A percentile compares a stretch with the other conserved stretches of the same genome.
phyloP scores from a whole-genome alignment of 2,888 invertebrate genomes.

The Pammene fasciana region DNA sequence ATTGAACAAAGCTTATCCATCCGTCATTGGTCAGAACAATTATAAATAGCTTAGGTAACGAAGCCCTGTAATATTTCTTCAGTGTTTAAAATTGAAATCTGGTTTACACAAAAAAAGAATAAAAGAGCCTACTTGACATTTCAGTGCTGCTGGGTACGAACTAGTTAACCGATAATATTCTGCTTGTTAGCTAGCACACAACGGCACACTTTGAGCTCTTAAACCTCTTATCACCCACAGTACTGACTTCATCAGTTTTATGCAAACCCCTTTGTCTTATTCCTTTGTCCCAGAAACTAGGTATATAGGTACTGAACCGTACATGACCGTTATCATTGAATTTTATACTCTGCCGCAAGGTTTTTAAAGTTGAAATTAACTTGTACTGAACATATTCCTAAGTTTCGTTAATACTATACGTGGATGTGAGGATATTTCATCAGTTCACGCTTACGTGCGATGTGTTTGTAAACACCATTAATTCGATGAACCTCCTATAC shows the following conservation, averaged over 20 bases:
- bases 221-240: not conserved
- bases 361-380: not conserved
- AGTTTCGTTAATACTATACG: not conserved
- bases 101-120: too few relatives aligned
- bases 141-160: too few relatives aligned
- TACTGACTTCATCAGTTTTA: not conserved
- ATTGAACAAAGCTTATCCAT: too few relatives aligned
- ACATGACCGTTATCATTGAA: not conserved
- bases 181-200: too few relatives aligned
- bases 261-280: not conserved
- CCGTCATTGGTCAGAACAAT: too few relatives aligned
- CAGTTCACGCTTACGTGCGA: conserved; percentile 1
- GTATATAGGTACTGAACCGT: not conserved
- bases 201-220: too few relatives aligned
- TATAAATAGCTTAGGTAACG: too few relatives aligned
- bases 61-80: too few relatives aligned
- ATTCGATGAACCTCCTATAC: not conserved
- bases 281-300: not conserved
- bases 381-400: not conserved
- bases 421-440: not conserved
- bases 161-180: too few relatives aligned
- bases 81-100: too few relatives aligned
- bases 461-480: conserved; percentile 8
- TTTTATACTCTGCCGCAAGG: not conserved
- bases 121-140: too few relatives aligned